phyloP scores from a whole-genome alignment of 2,888 invertebrate species.

The Polydesmus complanatus region DNA sequence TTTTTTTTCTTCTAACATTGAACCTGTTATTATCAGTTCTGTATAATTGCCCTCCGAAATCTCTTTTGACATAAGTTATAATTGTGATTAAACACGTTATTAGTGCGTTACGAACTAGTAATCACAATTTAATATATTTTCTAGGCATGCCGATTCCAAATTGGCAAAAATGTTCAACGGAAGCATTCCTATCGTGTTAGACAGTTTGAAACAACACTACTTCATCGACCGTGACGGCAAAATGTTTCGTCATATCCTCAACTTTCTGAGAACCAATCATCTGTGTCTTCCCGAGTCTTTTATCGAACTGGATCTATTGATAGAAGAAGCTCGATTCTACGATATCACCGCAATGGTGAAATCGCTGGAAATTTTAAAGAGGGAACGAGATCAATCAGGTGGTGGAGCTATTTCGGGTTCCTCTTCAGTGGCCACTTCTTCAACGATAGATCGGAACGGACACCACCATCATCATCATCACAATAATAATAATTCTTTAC shows the following conservation, averaged over 20 bases:
- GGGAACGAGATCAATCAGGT: constrained; percentile 17
- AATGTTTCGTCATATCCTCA: constrained; percentile 93
- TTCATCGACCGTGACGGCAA: constrained; percentile 97
- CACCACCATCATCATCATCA: not conserved
- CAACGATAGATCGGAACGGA: constrained; percentile 3
- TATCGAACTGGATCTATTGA: constrained; percentile 65
- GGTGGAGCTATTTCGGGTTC: not conserved
- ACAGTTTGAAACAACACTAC: constrained; percentile 93
- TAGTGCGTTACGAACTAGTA: too few species aligned
- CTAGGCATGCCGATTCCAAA: constrained; percentile 78
- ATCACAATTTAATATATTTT: not conserved
- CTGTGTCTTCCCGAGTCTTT: constrained; percentile 77
- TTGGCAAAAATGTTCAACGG: constrained; percentile 89
- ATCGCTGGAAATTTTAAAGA: constrained; percentile 24
- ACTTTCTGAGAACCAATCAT: constrained; percentile 84
- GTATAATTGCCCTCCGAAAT: too few species aligned
- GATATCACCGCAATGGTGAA: constrained; percentile 49
- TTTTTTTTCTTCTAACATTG: too few species aligned
- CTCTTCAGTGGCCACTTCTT: not conserved
- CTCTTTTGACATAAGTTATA: too few species aligned
- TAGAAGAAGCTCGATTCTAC: constrained; percentile 83
- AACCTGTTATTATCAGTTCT: too few species aligned
- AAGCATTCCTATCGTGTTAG: constrained; percentile 85
- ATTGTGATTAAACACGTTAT: too few species aligned
- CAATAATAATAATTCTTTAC: not conserved